phyloP scores from a whole-genome alignment of 2,797 vertebrate genomes.

The Myioborus melanocephalus region DNA sequence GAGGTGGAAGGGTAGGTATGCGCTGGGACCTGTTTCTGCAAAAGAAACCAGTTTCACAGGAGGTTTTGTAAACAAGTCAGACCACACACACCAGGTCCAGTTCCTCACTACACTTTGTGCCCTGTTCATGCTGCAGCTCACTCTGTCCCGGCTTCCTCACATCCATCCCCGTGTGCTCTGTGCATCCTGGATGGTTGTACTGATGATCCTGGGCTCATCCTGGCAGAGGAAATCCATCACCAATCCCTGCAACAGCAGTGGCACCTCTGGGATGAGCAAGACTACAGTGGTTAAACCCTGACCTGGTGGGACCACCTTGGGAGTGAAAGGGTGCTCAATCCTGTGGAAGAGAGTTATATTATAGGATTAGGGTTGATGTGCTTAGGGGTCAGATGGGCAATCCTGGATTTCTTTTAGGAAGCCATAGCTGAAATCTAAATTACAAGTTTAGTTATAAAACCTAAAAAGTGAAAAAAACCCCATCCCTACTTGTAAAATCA shows the following conservation, averaged over 20 bases:
- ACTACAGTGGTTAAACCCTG: not conserved
- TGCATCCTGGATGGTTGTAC: not conserved
- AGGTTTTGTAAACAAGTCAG: not conserved
- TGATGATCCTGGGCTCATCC: not conserved
- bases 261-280: not conserved
- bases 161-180: rapidly evolving
- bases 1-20: not conserved
- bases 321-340: slow-evolving; percentile 17
- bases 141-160: not conserved
- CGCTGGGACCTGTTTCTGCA: not conserved
- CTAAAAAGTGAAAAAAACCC: not conserved
- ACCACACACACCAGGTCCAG: not conserved
- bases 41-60: not conserved
- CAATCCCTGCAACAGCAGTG: not conserved
- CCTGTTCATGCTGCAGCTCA: rapidly evolving
- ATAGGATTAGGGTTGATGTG: slow-evolving; percentile 29
- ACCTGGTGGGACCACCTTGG: not conserved
- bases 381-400: not conserved
- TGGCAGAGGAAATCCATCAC: not conserved
- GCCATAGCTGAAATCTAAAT: not conserved
- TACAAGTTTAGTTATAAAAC: not conserved
- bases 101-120: not conserved
- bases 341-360: not conserved
- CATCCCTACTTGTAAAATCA: not conserved
- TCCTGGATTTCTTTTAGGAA: slow-evolving; percentile 26